Conservation (phyloP, 2,113 vertebrate species). For the Protobothrops flavoviridis region DNA sequence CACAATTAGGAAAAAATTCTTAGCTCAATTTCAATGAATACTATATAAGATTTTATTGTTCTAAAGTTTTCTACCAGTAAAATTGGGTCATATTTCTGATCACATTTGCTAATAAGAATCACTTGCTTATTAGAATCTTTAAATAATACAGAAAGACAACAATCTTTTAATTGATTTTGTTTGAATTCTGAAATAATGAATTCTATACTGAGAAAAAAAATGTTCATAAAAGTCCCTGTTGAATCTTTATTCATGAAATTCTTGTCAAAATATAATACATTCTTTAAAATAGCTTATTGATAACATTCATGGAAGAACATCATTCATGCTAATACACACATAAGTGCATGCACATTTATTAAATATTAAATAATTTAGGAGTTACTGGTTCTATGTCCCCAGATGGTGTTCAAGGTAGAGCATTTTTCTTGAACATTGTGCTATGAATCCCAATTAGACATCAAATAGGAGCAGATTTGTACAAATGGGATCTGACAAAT, state of each 20-base stretch:
- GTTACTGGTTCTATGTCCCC: not conserved
- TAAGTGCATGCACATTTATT: not conserved
- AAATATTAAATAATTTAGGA: not conserved
- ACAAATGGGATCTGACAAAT: not conserved
- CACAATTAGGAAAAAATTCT: not conserved
- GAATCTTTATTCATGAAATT: not conserved
- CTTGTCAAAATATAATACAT: not conserved
- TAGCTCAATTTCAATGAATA: constrained; percentile 16
- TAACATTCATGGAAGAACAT: not conserved
- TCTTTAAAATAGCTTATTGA: not conserved
- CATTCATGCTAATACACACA: not conserved
- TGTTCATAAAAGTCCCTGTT: not conserved
- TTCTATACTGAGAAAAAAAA: not conserved
- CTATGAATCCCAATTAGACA: not conserved
- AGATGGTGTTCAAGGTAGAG: not conserved
- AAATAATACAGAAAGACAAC: not conserved
- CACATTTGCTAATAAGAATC: not conserved
- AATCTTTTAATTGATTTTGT: not conserved
- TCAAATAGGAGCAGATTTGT: not conserved
- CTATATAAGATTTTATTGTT: not conserved
- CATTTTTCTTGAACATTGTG: not conserved
- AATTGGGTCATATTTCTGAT: not conserved
- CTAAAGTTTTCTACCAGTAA: constrained; percentile 1
- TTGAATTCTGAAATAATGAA: not conserved
- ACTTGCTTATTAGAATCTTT: not conserved